Base-by-base conservation (phyloP, 2,113 vertebrate species). In the Platichthys flesus region DNA sequence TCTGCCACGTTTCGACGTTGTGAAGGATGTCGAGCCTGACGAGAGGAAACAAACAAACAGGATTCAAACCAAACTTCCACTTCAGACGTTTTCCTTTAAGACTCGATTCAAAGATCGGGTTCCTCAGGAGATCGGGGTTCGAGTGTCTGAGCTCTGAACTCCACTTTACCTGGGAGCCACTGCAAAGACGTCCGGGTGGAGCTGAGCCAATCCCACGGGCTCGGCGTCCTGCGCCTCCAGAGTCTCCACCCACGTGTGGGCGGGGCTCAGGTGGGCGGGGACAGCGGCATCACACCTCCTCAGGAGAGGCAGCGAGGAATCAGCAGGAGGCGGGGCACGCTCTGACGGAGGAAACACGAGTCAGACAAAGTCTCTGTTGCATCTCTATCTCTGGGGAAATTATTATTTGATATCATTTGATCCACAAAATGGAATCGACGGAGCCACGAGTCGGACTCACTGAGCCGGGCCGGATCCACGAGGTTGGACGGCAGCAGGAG, bases 161-260 rank as follows among this genome's bases (percentile, higher is more conserved):
- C 13, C 2, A 1, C 45, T 54, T 89, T 76, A 97, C 97, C 97
- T 94, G 24, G 96, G 95, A 45, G 71, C 87, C 4, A 95, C 94
- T 0, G 94, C 93, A 26, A 97, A 98, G 16, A 98, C 95, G 2
- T 97, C 96, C 0, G 97, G 96, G 81, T 97, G 97, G 37, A 98
- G 93, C 23, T 98, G 93, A 2, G 95, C 81, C 62, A 97, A 21
- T 15, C 96, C 96, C 49, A 94, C 21, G 0, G 87, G 93, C 55
- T 95, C 93, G 21, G 87, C 74, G 12, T 95, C 92, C 18, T 23
- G 85, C 9, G 74, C 81, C 55, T 76, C 82, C 74, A 98, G 84
- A 12, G 95, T 93, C 56, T 96, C 95, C 67, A 97, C 91, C 97
- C 96, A 98, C 6, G 94, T 89, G 61, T 92, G 95, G 8, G 91